Conservation (phyloP, 2,113 vertebrate species). For the Brachyhypopomus gauderio region DNA sequence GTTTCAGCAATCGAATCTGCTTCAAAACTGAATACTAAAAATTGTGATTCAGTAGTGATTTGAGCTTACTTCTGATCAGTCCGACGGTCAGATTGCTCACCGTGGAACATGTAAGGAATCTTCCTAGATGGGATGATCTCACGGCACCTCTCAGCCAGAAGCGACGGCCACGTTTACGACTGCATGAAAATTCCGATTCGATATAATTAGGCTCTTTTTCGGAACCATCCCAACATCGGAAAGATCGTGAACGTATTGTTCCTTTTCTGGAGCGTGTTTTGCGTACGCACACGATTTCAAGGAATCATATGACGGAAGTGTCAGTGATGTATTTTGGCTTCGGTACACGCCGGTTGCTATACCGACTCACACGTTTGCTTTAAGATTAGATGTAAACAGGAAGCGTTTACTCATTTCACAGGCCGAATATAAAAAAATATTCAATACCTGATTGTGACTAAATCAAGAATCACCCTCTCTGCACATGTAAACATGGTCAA, state of each 20-base stretch:
- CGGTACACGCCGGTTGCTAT: too few relatives aligned
- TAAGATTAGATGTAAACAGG: constrained; percentile 22
- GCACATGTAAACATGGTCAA: neutral
- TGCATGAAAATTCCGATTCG: neutral
- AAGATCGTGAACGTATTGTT: neutral
- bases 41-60: constrained; percentile 3
- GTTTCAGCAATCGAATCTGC: neutral
- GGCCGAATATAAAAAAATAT: neutral
- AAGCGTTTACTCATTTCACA: constrained; percentile 39
- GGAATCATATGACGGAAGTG: neutral
- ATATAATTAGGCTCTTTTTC: neutral
- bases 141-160: neutral
- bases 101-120: constrained; percentile 9
- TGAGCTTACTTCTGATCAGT: neutral
- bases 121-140: neutral
- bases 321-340: too few relatives aligned
- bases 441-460: neutral
- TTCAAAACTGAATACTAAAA: neutral
- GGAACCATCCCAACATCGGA: neutral
- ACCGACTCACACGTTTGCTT: too few relatives aligned
- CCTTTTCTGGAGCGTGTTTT: neutral
- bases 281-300: too few relatives aligned
- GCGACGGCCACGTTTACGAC: neutral
- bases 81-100: neutral
- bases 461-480: neutral